Evolutionary conservation across 2,888 invertebrate species (phyloP), one percentile per base, ranked within the genome.

Genomic region (Euphydryas editha): DNA sequence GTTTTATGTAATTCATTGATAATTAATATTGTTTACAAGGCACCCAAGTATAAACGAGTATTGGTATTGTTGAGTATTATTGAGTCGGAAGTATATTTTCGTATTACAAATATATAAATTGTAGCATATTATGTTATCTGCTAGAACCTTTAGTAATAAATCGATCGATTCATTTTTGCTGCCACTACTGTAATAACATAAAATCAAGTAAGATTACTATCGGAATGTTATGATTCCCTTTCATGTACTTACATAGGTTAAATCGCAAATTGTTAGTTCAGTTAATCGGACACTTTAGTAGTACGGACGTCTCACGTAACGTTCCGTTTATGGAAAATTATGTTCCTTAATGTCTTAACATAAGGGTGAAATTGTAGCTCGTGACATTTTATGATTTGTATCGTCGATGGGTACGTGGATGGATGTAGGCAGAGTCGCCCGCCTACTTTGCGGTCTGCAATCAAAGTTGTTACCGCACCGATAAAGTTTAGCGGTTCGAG

Each of bases 221-320:
- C 83, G 73, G 76, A 75, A 72, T 76, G 74, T 80, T 86, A 85
- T 83, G 84, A 86, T 86, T 85, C 82, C 79, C 83, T 79, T 85
- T 85, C 83, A 85, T 81, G 81, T 82, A 83, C 72, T 71, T 70
- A 73, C 77, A 78, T 81, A 80, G 85, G 84, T 82, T 88, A 90
- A 92, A 90, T 88, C 83, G 88, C 82, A 90, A 90, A 91, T 89
- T 88, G 89, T 79, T 77, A 82, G 86, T 84, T 85, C 80, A 70
- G 80, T 81, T 79, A 79, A 83, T 79, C 81, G 77, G 77, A 81
- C 85, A 82, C 81, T 85, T 84, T 82, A 85, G 78, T 78, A 75
- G 72, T 65, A 71, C 67, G 71, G 72, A 76, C 73, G 70, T 65
- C 71, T 76, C 71, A 73, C 73, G 73, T 71, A 72, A 68, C 66